phyloP scores from a whole-genome alignment of 2,888 invertebrate species.

The Callyntrura guangdongensis region DNA sequence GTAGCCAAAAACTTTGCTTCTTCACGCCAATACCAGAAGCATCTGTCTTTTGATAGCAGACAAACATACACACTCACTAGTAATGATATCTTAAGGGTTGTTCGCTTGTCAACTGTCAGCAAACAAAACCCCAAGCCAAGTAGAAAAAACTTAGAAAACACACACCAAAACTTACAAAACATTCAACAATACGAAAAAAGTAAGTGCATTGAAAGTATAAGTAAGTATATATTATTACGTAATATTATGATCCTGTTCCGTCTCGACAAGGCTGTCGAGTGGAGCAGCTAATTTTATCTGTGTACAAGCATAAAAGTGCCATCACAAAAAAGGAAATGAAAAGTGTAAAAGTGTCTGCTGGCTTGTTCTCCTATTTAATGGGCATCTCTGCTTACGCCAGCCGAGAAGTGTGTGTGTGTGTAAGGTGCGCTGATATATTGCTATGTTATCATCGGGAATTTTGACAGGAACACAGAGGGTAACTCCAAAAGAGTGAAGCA shows the following conservation, averaged over 20 bases:
- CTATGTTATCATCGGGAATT: background rate
- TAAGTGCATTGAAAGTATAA: background rate
- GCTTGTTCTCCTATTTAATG: too few relatives aligned
- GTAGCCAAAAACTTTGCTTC: constrained; percentile 73
- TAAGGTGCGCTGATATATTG: background rate
- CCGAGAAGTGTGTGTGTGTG: constrained; percentile 7
- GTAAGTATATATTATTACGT: background rate
- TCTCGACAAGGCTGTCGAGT: background rate
- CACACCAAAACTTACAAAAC: constrained; percentile 6
- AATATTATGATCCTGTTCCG: constrained; percentile 10
- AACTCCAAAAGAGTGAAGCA: background rate
- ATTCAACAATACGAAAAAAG: constrained; percentile 32
- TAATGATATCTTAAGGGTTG: constrained; percentile 80
- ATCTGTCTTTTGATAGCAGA: constrained; percentile 76
- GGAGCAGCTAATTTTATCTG: constrained; percentile 34
- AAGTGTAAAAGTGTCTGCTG: background rate
- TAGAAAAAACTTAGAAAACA: constrained; percentile 41
- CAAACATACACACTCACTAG: constrained; percentile 12
- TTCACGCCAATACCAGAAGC: constrained; percentile 79
- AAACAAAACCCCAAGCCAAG: constrained; percentile 61
- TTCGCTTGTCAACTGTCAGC: constrained; percentile 80
- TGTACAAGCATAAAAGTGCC: constrained; percentile 25
- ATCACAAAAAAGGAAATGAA: constrained; percentile 40
- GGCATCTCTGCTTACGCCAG: background rate
- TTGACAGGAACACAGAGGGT: background rate